Evolutionary conservation across 2,888 invertebrate species (phyloP).

Genomic region (Anoplius nigerrimus): DNA sequence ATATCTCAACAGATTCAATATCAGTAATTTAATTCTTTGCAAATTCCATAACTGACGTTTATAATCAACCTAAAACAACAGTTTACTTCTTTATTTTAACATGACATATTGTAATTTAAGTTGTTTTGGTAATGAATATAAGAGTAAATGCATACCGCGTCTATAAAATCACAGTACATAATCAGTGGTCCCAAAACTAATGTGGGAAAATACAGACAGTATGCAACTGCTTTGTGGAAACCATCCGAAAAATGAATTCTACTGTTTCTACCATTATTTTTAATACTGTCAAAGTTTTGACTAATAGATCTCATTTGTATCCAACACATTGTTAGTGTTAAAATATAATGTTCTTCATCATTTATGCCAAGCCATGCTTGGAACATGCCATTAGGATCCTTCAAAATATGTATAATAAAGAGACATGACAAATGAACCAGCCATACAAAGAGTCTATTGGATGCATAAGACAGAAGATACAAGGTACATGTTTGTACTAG

Average conservation of each 20-base stretch:
- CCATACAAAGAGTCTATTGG: conserved; percentile 78
- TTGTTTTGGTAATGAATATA: background rate
- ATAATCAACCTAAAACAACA: conserved; percentile 65
- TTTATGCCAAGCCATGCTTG: conserved; percentile 74
- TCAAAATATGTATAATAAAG: conserved; percentile 76
- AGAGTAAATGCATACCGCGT: conserved; percentile 42
- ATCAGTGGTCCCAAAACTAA: conserved; percentile 90
- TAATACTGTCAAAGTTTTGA: conserved; percentile 80
- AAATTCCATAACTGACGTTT: conserved; percentile 69
- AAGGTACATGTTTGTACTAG: conserved; percentile 78
- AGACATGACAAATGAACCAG: conserved; percentile 76
- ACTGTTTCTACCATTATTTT: background rate
- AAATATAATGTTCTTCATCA: conserved; percentile 78
- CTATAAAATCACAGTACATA: conserved; percentile 83
- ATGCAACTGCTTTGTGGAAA: conserved; percentile 79
- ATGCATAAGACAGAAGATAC: conserved; percentile 75
- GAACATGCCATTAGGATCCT: conserved; percentile 75
- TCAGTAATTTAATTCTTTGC: conserved; percentile 48
- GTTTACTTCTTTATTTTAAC: conserved; percentile 6
- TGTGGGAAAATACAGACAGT: conserved; percentile 89
- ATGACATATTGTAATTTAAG: background rate
- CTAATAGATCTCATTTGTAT: conserved; percentile 86
- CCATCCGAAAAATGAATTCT: conserved; percentile 70
- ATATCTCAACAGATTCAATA: conserved; percentile 76
- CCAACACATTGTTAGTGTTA: conserved; percentile 81